Base-by-base conservation (phyloP, 2,797 vertebrate genomes). In the Hyperoplus lanceolatus region DNA sequence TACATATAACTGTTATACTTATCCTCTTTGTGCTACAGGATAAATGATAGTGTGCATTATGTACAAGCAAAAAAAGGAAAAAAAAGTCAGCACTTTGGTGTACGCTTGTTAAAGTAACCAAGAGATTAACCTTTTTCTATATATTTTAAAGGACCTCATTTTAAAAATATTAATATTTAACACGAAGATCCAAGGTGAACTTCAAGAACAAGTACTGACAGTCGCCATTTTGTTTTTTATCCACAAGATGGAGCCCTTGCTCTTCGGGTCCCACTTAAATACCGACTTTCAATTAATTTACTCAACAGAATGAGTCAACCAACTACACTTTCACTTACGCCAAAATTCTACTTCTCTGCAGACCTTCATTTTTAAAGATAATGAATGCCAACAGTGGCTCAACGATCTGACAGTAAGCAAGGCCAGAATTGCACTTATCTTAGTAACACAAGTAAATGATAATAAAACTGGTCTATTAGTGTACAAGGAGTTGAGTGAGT, bases 41-140 rank as follows among this genome's bases (percentile, higher is more conserved):
- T 84, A 87, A 84, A 84, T 15, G 18, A 85, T 81, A 89, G 76
- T 89, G 88, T 92, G 89, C 87, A 77, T 75, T 81, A 92, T 90
- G 77, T 94, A 91, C 86, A 94, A 85, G 87, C 87, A 85, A 86
- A 73, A 86, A 58, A 29, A 29, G 29, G 29, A 3, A 29, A 29
- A 70, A 42, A 9, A 69, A 61, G 75, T 87, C 84, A 94, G 92
- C 91, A 94, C 92, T 95, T 95, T 93, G 94, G 94, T 93, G 87
- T 90, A 73, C 75, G 64, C 81, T 89, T 81, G 18, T 81, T 87
- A 51, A 75, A 82, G 46, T 49, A 60, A 85, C 81, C 70, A 77
- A 84, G 51, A 63, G 69, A 77, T 83, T 6, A 81, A 70, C 16
- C n/a, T 53, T 48, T 80, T 53, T 54, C 45, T 29, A 29, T 29